A percentile compares a stretch with the other conserved stretches of the same genome.
These are phyloP conservation scores for Ageneiosus marmoratus DNA, from an alignment of 2,113 vertebrate genomes.

Conservation along the genomic window DNA sequence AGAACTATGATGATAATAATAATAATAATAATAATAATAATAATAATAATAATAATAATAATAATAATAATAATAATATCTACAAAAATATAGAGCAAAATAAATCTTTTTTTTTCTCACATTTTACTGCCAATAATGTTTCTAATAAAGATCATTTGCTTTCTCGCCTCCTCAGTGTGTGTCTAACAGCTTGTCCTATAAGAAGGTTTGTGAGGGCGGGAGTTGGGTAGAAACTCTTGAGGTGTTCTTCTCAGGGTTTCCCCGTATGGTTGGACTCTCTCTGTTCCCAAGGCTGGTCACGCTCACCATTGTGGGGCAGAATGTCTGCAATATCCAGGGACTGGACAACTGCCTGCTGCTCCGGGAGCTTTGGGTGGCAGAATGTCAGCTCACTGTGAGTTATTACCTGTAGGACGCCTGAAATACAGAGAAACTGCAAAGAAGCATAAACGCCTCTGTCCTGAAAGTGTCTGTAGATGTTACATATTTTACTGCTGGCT, in stretches of 20 bases:
- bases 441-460: not conserved
- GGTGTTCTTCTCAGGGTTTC: slow-evolving; percentile 83
- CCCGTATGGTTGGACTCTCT: slow-evolving; percentile 76
- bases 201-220: slow-evolving; percentile 73
- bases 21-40: not conserved
- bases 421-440: not conserved
- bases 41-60: too few species aligned
- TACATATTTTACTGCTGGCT: not conserved
- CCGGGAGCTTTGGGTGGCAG: slow-evolving; percentile 80
- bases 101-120: too few species aligned
- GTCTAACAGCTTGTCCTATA: slow-evolving; percentile 76
- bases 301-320: slow-evolving; percentile 79
- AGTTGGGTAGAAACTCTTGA: slow-evolving; percentile 69
- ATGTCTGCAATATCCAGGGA: slow-evolving; percentile 74
- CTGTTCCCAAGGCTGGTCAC: slow-evolving; percentile 74
- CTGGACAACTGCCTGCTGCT: slow-evolving; percentile 73
- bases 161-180: slow-evolving; percentile 68
- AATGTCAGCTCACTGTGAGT: slow-evolving; percentile 78
- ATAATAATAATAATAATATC: too few species aligned
- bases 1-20: too few species aligned
- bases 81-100: too few species aligned
- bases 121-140: too few species aligned
- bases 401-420: not conserved
- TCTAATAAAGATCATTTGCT: not conserved
- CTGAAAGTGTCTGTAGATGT: not conserved